Base-by-base conservation (phyloP, 2,797 vertebrate species). In the Falco concolor region DNA sequence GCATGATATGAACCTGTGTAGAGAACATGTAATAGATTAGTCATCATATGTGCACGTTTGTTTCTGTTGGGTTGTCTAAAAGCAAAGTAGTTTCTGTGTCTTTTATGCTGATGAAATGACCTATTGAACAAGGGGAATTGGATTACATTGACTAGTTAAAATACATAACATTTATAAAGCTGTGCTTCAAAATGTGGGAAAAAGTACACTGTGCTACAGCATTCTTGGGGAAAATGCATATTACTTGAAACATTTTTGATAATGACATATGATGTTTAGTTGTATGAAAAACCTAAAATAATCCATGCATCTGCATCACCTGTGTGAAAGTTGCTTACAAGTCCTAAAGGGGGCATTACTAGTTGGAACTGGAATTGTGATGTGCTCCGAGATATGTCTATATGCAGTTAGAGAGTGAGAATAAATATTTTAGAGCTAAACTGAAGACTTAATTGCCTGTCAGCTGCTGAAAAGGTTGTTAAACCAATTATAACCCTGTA, bases 361-460 rank as follows among this genome's bases (percentile, higher is more conserved):
- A 38, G 67, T 87, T 93, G 49, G 68, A 89, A 56, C 53, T 75
- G 61, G 68, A 78, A 65, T 70, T 63, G 30, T 74, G 40, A 47
- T 93, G 30, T 89, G 75, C 67, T 92, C 45, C 74, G 83, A 90
- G 28, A 21, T 50, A 30, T 15, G 27, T 57, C 63, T 88, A 59
- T 95, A 77, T 70, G 40, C 49, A 57, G 34, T 70, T 90, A 67
- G 54, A 86, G 67, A 69, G 53, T 72, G 60, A 77, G 65, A 88
- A 91, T 94, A 96, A 94, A 95, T 95, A 96, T 94, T 96, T 96
- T 90, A 83, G 68, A 57, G 40, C 22, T 94, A 82, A 92, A 72
- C 83, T 75, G 90, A 95, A 83, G 88, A 80, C 57, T 92, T 95
- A 96, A 94, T 93, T 97, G 86, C 90, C 81, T 97, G 91, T 96